Evolutionary conservation across 2,797 vertebrate species (phyloP), one percentile per base, ranked within the genome.

Genomic region (Malacoctenus gilli): DNA sequence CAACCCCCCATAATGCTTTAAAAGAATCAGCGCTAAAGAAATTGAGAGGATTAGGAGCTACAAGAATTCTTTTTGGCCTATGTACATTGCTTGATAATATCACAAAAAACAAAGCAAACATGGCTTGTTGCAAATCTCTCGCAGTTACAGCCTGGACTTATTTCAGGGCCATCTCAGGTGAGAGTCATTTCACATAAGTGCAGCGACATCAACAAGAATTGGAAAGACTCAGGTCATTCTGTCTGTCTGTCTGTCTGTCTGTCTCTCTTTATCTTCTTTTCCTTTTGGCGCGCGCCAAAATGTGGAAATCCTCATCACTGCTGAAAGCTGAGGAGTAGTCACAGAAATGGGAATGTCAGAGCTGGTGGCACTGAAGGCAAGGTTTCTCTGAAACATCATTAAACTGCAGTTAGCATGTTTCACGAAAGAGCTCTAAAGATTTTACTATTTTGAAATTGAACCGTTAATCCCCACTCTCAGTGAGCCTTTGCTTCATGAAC

Each of bases 401-500:
- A 35, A 31, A 44, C 44, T 36, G 18, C 14, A 43, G 56, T 55
- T 8, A 15, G 30, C 12, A 22, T 34, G 13, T 58, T 61, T 66
- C 37, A 23, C 0, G 7, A 18, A 39, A 36, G 15, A 39, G 37
- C 40, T 57, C 20, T 50, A 13, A 46, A 52, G 21, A 66, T 51
- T 52, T 47, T 43, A 41, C 22, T 42, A 23, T 55, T 72, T 68
- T 51, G 15, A 36, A 60, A 50, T 31, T 57, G 5, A 61, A 63
- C 42, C 59, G 28, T 59, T 47, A 43, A 60, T 63, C 9, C 6
- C 9, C 2, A 22, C 12, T 21, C 21, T 55, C 31, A 28, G 40
- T 56, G 60, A 69, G 44, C 47, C 54, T 54, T 30, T 64, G 67
- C 59, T 50, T 64, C 30, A 15, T 64, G 58, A 55, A 65, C 31